These are phyloP conservation scores for Acrobasis suavella DNA, from an alignment of 2,888 invertebrate genomes.

Conservation along the genomic window DNA sequence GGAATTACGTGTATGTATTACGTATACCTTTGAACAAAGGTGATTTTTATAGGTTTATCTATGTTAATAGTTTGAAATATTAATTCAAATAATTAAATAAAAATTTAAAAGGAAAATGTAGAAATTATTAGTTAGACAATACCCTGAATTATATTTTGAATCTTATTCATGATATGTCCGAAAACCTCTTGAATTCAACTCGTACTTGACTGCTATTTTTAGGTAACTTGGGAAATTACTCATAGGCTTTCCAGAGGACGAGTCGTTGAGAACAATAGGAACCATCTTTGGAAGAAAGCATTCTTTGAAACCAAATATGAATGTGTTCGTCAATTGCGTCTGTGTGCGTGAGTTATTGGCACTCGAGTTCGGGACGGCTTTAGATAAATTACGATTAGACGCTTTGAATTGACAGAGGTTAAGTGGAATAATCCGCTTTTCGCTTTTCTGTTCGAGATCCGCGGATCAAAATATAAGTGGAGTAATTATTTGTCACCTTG, in stretches of 20 bases:
- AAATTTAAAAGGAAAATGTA: too few relatives aligned
- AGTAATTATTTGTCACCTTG: slow-evolving; percentile 18
- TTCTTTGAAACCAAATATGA: slow-evolving; percentile 3
- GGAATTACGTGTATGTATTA: too few relatives aligned
- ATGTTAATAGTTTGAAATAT: too few relatives aligned
- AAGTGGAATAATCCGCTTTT: slow-evolving; percentile 15
- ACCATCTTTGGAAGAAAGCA: background rate
- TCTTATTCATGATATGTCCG: too few relatives aligned
- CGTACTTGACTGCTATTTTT: too few relatives aligned
- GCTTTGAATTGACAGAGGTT: slow-evolving; percentile 8
- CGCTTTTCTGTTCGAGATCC: background rate
- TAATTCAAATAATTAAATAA: too few relatives aligned
- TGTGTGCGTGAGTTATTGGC: slow-evolving; percentile 13
- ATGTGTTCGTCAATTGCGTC: background rate
- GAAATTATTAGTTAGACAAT: too few relatives aligned
- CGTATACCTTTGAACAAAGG: too few relatives aligned
- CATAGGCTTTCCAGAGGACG: background rate
- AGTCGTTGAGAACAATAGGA: background rate
- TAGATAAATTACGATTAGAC: slow-evolving; percentile 16
- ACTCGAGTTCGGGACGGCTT: slow-evolving; percentile 11
- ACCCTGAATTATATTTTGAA: too few relatives aligned
- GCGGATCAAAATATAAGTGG: slow-evolving; percentile 19
- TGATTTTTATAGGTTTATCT: too few relatives aligned
- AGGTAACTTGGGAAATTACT: background rate
- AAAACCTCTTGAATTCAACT: too few relatives aligned